Base-by-base conservation (phyloP, 2,797 vertebrate species). In the Vireo griseus region DNA sequence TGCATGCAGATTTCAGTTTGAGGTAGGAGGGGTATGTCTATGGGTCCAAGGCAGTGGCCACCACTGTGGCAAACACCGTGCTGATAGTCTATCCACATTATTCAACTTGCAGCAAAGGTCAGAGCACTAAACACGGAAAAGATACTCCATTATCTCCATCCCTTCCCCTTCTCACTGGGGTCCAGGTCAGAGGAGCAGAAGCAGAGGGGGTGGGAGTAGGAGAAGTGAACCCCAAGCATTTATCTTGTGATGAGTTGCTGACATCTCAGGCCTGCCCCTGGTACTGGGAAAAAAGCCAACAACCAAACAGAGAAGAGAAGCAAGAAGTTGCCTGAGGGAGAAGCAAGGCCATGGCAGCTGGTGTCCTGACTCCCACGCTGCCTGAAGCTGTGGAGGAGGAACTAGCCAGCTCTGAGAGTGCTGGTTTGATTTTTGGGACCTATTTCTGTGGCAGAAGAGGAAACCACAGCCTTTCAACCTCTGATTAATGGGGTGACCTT, bases 71-170 rank as follows among this genome's bases (percentile, higher is more conserved):
- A 65, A 91, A 33, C 9, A 33, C 4, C 35, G 16, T 6, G 8
- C 10, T 69, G 31, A 26, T 33, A 39, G 39, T 59, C 57, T 48
- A 59, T 21, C 29, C 10, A 37, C 17, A 33, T 62, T 65, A 54
- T 35, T 62, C 50, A 83, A 58, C 48, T 57, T 74, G 11, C 35
- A 73, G 28, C 24, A 78, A 76, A 59, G 16, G 5, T 55, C 35
- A 67, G 68, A 68, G 42, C 11, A 29, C 13, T 4, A 5, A 71
- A 85, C 22, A 14, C 0, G 0, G 55, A 45, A 5, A 61, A 45
- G 10, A 31, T 24, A 6, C 2, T 62, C 21, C 6, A 5, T 91
- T 94, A 72, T 16, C 24, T 71, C n/a, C 3, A 3, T 50, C 17
- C 22, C 10, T 74, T 73, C 40, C 20, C 5, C 13, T 79, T 85